Base-by-base conservation (phyloP, 2,888 invertebrate species). In the Pinctada fucata region DNA sequence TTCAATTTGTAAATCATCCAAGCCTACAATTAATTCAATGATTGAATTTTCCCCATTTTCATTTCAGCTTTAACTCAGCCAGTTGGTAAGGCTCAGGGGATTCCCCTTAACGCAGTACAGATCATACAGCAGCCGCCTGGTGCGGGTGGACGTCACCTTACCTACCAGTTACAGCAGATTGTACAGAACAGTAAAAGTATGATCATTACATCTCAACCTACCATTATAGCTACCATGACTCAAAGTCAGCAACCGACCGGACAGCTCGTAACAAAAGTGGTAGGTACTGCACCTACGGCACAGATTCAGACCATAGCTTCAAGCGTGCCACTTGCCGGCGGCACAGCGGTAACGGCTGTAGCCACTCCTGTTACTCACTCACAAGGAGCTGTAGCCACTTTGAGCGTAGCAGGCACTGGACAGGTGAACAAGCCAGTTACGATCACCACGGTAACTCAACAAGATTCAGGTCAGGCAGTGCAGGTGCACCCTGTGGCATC, bases 81-180 rank as follows among this genome's bases (percentile, higher is more conserved):
- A 71, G 80, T 80, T 48, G 84, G 76, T 50, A 85, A 87, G 51
- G 82, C 83, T 10, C 88, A 85, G 79, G 79, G 82, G 76, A 82
- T 85, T 16, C 85, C 86, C 3, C 82, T 90, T 83, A 88, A 85
- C 80, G 86, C 88, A n/a, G 89, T 90, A 47, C 93, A 96, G 79
- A 95, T 96, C 73, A 95, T 96, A 3, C 95, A 95, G 87, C 91
- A 90, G 75, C 87, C 87, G 78, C 68, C 70, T 45, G 85, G 81
- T 52, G 65, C 73, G 31, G 66, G 77, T 48, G 85, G 82, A 63
- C 84, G 83, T 47, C 81, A 81, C 64, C 71, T 86, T 16, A 86
- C 86, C n/a, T 86, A 84, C 6, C 88, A 88, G 75, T 76, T 89
- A 50, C 87, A 85, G 66, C 89, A 87, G 79, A 83, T 95, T 91